Evolutionary conservation across 2,113 vertebrate species (phyloP).

Genomic region (Neopipo cinnamomea): DNA sequence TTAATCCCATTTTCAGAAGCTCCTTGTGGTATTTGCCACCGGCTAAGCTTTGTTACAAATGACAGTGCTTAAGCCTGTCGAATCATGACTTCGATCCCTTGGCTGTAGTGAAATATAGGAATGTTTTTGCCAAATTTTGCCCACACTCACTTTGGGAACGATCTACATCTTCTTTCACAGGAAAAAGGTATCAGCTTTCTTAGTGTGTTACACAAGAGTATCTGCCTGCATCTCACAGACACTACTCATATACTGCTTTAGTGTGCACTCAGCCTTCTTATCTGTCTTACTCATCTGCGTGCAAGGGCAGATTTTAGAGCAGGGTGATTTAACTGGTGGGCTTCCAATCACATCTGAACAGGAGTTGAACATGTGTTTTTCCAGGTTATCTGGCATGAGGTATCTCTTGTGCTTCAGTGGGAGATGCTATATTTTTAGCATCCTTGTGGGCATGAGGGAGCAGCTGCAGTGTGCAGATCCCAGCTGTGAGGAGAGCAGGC

Average conservation of each 20-base stretch:
- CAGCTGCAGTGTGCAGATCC: neutral
- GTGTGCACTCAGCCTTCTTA: neutral
- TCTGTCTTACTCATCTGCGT: neutral
- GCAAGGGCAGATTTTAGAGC: neutral
- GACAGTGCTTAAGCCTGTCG: neutral
- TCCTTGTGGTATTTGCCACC: neutral
- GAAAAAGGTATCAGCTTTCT: neutral
- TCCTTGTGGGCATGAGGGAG: neutral
- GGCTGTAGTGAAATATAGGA: neutral
- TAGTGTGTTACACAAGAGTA: neutral
- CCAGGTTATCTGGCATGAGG: neutral
- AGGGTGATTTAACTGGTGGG: neutral
- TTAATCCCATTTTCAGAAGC: neutral
- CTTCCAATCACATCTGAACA: neutral
- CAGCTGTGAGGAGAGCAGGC: neutral
- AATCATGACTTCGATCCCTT: neutral
- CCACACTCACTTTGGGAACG: neutral
- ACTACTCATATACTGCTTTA: neutral
- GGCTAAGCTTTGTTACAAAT: neutral
- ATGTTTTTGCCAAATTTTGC: neutral
- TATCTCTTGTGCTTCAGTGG: neutral
- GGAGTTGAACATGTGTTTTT: neutral
- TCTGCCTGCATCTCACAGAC: neutral
- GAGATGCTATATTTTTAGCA: neutral
- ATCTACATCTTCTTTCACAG: neutral